Evolutionary conservation across 2,888 invertebrate genomes (phyloP), one percentile per base, ranked within the genome.

Genomic region (Galerucella pusilla): DNA sequence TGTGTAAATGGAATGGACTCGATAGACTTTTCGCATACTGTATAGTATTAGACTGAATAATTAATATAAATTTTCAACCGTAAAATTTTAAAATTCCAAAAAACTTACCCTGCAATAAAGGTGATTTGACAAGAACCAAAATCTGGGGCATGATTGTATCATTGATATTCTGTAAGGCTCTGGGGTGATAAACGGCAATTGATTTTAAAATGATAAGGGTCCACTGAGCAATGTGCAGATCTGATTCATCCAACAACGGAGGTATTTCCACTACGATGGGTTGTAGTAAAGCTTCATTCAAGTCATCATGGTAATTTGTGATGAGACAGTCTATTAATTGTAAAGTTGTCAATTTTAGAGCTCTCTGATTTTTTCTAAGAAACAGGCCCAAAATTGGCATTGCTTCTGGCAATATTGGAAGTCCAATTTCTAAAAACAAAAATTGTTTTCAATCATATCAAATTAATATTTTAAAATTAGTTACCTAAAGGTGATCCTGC

Each of bases 151-250:
- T 91, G 85, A 96, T 95, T 75, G 91, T 91, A 20, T 92, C 90
- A 71, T 93, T 91, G 45, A 95, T 92, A 78, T 92, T 90, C 74
- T 93, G 91, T 80, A 97, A 89, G 66, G 96, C 95, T 80, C 92
- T 91, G 10, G 96, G 94, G 85, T 96, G 94, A 63, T 93, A 90
- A 78, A 91, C 90, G 69, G 96, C 96, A 59, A 96, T 94, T 70
- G 95, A 93, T 77, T 96, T 96, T 71, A 97, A 90, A 69, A 97
- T 89, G 71, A 93, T 92, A 76, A 97, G 90, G 35, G 96, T 96
- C 83, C 96, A 91, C 89, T 98, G 98, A 66, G 98, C 97, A 81
- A 99, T 97, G 88, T 99, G 98, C 78, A 99, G 90, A 89, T 99
- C 99, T 61, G 95, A 92, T 88, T 99, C 99, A 83, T 93, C 95